Conservation (phyloP, 2,113 vertebrate genomes). For the Prinia subflava region DNA sequence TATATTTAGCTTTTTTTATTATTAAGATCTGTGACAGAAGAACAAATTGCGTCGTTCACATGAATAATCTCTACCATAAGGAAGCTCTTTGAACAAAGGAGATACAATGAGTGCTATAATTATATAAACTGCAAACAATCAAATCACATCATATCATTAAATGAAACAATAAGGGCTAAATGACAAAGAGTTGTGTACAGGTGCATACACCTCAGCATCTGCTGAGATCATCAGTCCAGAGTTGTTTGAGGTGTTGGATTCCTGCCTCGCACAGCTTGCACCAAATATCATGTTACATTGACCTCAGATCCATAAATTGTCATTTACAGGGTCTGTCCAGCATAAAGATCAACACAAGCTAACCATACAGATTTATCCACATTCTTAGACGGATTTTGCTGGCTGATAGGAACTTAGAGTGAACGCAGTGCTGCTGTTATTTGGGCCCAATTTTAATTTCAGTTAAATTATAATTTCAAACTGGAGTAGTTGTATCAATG, state of each 20-base stretch:
- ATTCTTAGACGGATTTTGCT: neutral
- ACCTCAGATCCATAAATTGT: neutral
- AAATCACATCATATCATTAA: constrained; percentile 1
- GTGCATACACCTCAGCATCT: neutral
- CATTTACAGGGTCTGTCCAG: neutral
- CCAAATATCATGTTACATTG: accelerated
- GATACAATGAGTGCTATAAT: neutral
- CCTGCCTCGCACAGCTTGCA: neutral
- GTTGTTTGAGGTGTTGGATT: neutral
- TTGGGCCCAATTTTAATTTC: neutral
- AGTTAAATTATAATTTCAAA: neutral
- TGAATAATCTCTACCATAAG: neutral
- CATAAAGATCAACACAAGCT: neutral
- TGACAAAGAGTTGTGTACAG: neutral
- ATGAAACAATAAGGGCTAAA: constrained; percentile 23
- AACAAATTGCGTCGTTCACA: neutral
- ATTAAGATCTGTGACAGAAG: constrained; percentile 1
- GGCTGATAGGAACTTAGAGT: neutral
- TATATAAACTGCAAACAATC: neutral
- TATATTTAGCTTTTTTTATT: neutral
- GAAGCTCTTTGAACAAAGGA: constrained; percentile 3
- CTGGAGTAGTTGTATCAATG: neutral
- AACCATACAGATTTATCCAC: neutral
- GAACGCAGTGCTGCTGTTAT: neutral
- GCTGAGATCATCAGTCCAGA: neutral